phyloP scores from a whole-genome alignment of 1,140 invertebrate species.

The Procambarus clarkii region DNA sequence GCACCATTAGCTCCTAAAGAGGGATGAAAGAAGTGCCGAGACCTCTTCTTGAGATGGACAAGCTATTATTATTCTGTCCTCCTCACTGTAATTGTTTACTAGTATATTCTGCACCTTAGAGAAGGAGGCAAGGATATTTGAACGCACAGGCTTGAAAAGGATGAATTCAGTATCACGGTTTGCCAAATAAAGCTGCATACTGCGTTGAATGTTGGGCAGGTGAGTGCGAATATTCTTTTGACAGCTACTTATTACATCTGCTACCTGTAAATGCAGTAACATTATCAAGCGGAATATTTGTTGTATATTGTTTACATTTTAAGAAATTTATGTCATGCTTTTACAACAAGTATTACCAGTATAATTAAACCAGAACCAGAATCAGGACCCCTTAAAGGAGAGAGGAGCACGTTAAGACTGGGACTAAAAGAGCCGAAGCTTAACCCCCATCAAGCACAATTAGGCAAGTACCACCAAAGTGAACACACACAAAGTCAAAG shows the following conservation, averaged over 20 bases:
- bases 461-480: no score
- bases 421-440: no score
- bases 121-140: conserved; percentile 87
- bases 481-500: no score
- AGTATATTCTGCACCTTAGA: conserved; percentile 88
- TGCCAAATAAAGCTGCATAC: conserved; percentile 96
- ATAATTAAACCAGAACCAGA: no score
- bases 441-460: no score
- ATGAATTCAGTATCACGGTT: conserved; percentile 98
- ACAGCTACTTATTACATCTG: conserved; percentile 52
- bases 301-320: no score
- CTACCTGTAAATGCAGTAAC: conserved; percentile 22
- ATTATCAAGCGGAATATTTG: no score
- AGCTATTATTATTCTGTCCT: conserved; percentile 88
- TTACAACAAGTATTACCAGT: no score
- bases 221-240: conserved; percentile 67
- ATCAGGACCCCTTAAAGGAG: no score
- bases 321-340: no score
- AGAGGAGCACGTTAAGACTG: no score
- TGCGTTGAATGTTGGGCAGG: conserved; percentile 86
- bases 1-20: conserved; percentile 58
- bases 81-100: conserved; percentile 84
- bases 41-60: conserved; percentile 94
- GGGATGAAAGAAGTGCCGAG: conserved; percentile 88
- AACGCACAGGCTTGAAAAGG: conserved; percentile 93